These are phyloP conservation scores for Piaya cayana DNA, from an alignment of 2,113 vertebrate genomes.

Conservation along the genomic window DNA sequence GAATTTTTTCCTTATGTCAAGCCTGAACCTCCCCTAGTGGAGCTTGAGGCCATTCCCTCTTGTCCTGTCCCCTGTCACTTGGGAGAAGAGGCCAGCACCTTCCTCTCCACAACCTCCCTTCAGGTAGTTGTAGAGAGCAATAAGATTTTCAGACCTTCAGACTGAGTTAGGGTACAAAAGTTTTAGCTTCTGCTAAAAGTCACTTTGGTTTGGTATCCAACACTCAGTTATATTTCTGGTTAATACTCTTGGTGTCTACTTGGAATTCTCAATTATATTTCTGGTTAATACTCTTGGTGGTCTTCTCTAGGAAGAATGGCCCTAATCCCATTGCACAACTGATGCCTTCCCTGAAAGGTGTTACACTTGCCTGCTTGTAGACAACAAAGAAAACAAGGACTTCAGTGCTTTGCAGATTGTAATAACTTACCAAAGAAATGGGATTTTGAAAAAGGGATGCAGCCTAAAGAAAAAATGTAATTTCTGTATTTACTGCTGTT, in stretches of 20 bases:
- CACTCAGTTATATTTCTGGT: not conserved
- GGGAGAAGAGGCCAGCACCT: too few species aligned
- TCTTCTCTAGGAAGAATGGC: not conserved
- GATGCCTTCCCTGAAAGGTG: not conserved
- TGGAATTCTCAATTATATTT: not conserved
- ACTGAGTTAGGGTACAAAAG: not conserved
- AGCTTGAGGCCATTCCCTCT: too few species aligned
- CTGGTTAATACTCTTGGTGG: not conserved
- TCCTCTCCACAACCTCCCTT: too few species aligned
- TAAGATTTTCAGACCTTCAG: not conserved
- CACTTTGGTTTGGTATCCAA: not conserved
- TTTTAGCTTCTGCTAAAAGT: not conserved
- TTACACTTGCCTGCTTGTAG: not conserved
- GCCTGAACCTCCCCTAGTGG: too few species aligned
- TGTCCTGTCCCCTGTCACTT: too few species aligned
- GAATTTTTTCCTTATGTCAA: too few species aligned
- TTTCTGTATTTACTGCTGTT: not conserved
- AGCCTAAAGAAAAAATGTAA: not conserved
- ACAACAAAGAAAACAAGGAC: not conserved
- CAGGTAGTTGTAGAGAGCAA: too few species aligned
- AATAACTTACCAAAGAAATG: not conserved
- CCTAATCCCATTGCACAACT: not conserved
- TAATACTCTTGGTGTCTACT: not conserved
- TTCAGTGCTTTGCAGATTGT: not conserved
- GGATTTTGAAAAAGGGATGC: not conserved